Evolutionary conservation across 1,140 invertebrate species (phyloP).

Genomic region (Procambarus clarkii): DNA sequence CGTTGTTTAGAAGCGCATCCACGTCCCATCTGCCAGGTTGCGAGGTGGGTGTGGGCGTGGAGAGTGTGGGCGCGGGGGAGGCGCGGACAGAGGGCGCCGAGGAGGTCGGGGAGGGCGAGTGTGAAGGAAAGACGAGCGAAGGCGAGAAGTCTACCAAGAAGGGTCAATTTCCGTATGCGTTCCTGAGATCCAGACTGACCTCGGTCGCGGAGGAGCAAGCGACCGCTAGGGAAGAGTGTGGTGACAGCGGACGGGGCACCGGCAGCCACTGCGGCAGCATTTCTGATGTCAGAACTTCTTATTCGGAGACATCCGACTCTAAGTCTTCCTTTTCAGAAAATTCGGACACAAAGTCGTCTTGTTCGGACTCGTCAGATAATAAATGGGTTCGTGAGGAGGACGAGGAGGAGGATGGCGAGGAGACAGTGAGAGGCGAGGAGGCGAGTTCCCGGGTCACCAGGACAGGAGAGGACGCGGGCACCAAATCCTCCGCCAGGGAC

Average conservation of each 20-base stretch:
- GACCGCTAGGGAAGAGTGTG: constrained; percentile 69
- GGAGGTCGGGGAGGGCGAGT: constrained; percentile 7
- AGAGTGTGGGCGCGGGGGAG: not conserved
- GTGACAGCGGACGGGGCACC: constrained; percentile 71
- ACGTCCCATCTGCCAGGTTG: constrained; percentile 67
- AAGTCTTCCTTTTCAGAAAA: constrained; percentile 71
- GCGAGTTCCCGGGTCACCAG: not conserved
- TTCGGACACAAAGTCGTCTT: constrained; percentile 69
- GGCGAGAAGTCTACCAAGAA: constrained; percentile 62
- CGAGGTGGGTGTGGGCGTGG: constrained; percentile 38
- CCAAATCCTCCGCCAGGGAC: constrained; percentile 34
- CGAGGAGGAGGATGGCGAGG: constrained; percentile 15
- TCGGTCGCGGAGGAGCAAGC: constrained; percentile 71
- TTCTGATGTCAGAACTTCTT: constrained; percentile 68
- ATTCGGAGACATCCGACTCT: constrained; percentile 70
- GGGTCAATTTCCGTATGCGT: constrained; percentile 71
- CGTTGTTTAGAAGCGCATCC: constrained; percentile 70
- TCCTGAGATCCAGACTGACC: constrained; percentile 70
- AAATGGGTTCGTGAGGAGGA: constrained; percentile 58
- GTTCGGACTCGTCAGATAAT: constrained; percentile 65
- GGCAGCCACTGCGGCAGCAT: constrained; percentile 71
- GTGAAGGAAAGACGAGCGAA: constrained; percentile 31
- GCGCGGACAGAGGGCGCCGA: constrained; percentile 1
- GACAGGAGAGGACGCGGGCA: not conserved
- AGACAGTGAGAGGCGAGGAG: constrained; percentile 7